Conservation (phyloP, 2,888 invertebrate species). For the Aspidiotus rigidus region DNA sequence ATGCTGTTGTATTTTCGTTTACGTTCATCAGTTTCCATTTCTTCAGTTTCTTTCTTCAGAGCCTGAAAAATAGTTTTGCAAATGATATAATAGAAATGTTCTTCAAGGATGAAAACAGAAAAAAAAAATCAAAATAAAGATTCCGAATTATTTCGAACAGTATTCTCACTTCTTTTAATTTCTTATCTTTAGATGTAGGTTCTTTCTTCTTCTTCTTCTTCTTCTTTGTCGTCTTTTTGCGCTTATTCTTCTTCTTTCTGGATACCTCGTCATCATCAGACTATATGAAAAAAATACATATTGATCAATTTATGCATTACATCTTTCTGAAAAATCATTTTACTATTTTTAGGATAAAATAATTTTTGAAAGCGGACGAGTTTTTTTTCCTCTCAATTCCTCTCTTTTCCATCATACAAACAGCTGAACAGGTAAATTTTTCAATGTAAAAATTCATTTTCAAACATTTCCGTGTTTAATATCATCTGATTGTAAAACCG, state of each 20-base stretch:
- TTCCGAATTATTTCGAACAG: constrained; percentile 32
- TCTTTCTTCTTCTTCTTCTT: constrained; percentile 49
- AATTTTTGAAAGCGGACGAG: too few species aligned
- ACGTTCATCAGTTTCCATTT: constrained; percentile 61
- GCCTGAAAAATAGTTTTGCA: constrained; percentile 45
- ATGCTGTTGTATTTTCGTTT: constrained; percentile 90
- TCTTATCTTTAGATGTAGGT: constrained; percentile 48
- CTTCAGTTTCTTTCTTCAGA: constrained; percentile 55
- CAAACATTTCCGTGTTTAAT: too few species aligned
- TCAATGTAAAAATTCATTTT: too few species aligned
- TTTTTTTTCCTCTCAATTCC: too few species aligned
- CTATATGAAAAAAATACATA: not conserved
- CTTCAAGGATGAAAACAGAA: constrained; percentile 8
- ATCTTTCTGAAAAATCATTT: too few species aligned
- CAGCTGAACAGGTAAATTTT: too few species aligned
- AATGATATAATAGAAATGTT: constrained; percentile 1
- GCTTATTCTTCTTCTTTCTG: constrained; percentile 40
- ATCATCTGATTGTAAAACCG: too few species aligned
- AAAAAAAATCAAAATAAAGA: constrained; percentile 39
- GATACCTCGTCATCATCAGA: constrained; percentile 18
- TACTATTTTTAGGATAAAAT: too few species aligned
- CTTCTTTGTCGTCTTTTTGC: constrained; percentile 44
- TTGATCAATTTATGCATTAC: not conserved
- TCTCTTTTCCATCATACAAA: too few species aligned
- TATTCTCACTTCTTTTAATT: constrained; percentile 46